These are phyloP conservation scores for Dynastes tityus DNA, from an alignment of 2,888 invertebrate genomes.

Conservation along the genomic window DNA sequence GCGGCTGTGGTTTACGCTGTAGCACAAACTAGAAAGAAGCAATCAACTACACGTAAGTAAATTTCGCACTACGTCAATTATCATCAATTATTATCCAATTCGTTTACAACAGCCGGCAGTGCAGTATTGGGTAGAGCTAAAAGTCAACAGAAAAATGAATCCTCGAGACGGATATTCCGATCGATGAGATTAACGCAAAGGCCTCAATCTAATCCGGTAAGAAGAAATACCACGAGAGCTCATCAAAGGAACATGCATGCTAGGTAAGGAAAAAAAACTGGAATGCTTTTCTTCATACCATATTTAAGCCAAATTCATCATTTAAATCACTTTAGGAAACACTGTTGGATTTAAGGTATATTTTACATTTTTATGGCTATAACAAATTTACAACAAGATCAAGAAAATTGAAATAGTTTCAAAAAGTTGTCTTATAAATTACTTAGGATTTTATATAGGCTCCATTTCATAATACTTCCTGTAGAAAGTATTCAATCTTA, in stretches of 20 bases:
- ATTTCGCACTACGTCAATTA: background rate
- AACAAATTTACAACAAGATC: no score
- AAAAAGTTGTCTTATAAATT: no score
- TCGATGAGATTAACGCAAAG: conserved; percentile 75
- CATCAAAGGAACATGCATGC: conserved; percentile 68
- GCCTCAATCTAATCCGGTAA: conserved; percentile 71
- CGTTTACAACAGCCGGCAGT: conserved; percentile 62
- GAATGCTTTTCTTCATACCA: no score
- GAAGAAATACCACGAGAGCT: conserved; percentile 75
- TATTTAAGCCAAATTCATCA: no score
- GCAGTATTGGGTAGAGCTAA: conserved; percentile 65
- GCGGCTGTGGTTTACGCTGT: conserved; percentile 92
- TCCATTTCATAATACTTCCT: no score
- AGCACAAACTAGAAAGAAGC: conserved; percentile 86
- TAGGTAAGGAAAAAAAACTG: conserved; percentile 58
- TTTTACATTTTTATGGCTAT: no score
- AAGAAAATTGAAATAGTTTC: no score
- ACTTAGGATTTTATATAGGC: no score
- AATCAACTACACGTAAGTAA: conserved; percentile 71
- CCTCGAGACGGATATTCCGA: conserved; percentile 70
- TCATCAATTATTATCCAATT: no score
- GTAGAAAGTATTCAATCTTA: no score
- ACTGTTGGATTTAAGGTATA: no score
- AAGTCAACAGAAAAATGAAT: conserved; percentile 66
- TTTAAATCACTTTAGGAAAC: no score